These are phyloP conservation scores for Bergia sp. DNA, from an alignment of 92 coral and sea anemone genomes.

Conservation along the genomic window DNA sequence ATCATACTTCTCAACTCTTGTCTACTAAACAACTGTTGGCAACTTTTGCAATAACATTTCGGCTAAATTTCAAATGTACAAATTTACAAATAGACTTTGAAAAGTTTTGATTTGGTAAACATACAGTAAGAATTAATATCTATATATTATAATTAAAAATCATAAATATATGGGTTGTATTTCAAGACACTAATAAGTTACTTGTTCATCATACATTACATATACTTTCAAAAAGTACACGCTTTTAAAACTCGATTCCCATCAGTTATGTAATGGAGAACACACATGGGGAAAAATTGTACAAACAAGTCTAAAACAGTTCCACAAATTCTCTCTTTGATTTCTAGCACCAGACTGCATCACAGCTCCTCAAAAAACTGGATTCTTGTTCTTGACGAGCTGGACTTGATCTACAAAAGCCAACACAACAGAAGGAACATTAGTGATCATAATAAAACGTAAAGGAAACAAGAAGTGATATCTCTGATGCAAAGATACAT, in stretches of 20 bases:
- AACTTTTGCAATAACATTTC: too few species aligned
- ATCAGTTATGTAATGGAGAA: too few species aligned
- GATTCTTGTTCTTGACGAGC: conserved; percentile 79
- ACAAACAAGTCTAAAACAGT: neutral
- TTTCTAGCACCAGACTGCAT: conserved; percentile 20
- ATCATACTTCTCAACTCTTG: too few species aligned
- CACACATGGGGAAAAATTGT: neutral
- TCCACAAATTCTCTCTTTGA: neutral
- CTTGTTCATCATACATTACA: neutral
- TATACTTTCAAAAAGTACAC: neutral
- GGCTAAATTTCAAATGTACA: neutral
- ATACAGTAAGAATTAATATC: neutral
- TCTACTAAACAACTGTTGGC: too few species aligned
- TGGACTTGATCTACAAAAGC: conserved; percentile 69
- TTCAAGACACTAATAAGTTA: neutral
- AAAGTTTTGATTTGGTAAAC: neutral
- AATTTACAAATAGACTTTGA: neutral
- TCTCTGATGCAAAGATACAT: neutral
- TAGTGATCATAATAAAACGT: neutral
- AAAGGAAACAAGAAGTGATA: neutral
- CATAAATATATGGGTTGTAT: neutral
- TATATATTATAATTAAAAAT: neutral
- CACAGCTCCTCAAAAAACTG: conserved; percentile 86
- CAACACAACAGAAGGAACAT: neutral
- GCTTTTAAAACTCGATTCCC: neutral